phyloP scores from a whole-genome alignment of 2,888 invertebrate genomes.

The Morpho helenor region DNA sequence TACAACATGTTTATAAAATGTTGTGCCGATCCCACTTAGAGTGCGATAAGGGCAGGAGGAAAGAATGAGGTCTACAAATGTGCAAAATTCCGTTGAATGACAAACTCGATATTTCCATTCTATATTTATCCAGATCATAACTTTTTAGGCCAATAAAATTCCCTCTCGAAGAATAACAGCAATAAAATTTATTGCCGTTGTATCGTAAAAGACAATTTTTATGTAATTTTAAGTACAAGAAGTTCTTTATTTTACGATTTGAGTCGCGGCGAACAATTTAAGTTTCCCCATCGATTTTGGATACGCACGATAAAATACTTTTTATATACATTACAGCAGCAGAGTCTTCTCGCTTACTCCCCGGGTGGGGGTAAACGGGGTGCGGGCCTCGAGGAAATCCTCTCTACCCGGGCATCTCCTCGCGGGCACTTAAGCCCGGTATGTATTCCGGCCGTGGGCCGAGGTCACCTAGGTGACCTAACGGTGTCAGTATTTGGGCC shows the following conservation, averaged over 20 bases:
- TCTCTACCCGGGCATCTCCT: too few relatives aligned
- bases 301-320: slow-evolving; percentile 5
- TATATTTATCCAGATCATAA: slow-evolving; percentile 40
- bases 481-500: too few relatives aligned
- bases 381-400: too few relatives aligned
- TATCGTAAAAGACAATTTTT: slow-evolving; percentile 50
- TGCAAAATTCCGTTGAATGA: slow-evolving; percentile 12
- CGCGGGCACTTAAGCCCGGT: too few relatives aligned
- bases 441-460: too few relatives aligned
- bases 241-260: slow-evolving; percentile 37
- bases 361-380: too few relatives aligned
- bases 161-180: slow-evolving; percentile 35
- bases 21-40: too few relatives aligned
- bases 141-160: slow-evolving; percentile 39
- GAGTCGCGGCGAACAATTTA: slow-evolving; percentile 31
- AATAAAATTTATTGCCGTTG: slow-evolving; percentile 44
- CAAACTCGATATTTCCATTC: slow-evolving; percentile 17
- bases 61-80: not conserved
- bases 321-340: not conserved
- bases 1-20: too few relatives aligned
- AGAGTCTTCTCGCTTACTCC: too few relatives aligned
- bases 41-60: not conserved
- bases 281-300: slow-evolving; percentile 25
- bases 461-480: too few relatives aligned
- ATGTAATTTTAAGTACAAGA: slow-evolving; percentile 47